A percentile compares a stretch with the other conserved stretches of the same genome.
These are phyloP conservation scores for Meriones psammophilus DNA, from an alignment of 2,797 vertebrate species.

Conservation along the genomic window DNA sequence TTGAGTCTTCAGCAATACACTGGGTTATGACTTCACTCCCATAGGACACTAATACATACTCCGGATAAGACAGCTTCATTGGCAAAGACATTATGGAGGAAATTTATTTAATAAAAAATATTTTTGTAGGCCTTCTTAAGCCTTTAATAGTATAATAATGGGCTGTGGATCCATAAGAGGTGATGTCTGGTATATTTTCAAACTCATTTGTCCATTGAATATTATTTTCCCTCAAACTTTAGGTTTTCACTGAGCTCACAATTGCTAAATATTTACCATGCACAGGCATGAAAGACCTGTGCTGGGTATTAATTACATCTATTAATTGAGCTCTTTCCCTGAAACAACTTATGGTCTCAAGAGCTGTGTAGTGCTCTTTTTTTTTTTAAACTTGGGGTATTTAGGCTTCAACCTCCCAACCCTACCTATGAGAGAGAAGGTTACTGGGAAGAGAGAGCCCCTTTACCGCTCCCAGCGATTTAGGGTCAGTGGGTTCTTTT, in stretches of 20 bases:
- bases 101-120: conserved; percentile 7
- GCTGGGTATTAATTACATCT: not conserved
- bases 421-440: too few relatives aligned
- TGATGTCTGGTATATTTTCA: not conserved
- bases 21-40: not conserved
- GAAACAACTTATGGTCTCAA: not conserved
- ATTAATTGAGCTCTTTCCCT: not conserved
- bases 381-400: too few relatives aligned
- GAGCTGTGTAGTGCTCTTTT: not conserved
- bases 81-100: not conserved
- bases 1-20: not conserved
- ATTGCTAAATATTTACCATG: not conserved
- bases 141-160: not conserved
- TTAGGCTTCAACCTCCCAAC: too few relatives aligned
- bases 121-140: not conserved
- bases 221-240: not conserved
- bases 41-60: not conserved
- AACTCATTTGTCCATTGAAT: not conserved
- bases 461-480: too few relatives aligned
- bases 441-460: too few relatives aligned
- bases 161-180: not conserved
- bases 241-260: not conserved
- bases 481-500: too few relatives aligned
- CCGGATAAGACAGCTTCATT: not conserved
- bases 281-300: not conserved